Evolutionary conservation across 2,888 invertebrate species (phyloP), one percentile per base, ranked within the genome.

Genomic region (Oscheius sp.): DNA sequence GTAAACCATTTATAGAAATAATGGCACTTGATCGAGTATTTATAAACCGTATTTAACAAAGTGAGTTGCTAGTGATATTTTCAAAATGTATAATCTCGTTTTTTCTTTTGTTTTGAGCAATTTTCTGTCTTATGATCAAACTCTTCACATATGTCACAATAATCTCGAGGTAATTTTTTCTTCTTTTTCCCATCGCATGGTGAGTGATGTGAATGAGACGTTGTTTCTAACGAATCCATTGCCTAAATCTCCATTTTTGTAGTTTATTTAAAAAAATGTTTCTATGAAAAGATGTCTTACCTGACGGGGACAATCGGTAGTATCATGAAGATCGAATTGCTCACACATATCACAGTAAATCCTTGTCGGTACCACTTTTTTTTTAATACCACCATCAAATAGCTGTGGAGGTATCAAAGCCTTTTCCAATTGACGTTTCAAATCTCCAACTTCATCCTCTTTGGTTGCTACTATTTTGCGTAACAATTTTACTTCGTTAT

Each of bases 311-410:
- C 96, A 97, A 86, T 97, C 96, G 87, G 96, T 96, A 0, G 96
- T 97, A 87, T 97, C 95, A 87, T 97, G 97, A 67, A 91, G 89
- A 89, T 97, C 96, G 89, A 96, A 97, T 87, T 91, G 90, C 89
- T 96, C 96, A 88, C 96, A 97, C 83, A 95, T 96, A 90, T 97
- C 96, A 90, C 96, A 97, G 89, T 94, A 96, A 85, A 92, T 88
- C 26, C 96, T 91, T 45, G 93, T 93, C 2, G 93, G 90, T 14
- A 32, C 30, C 28, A 67, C 59, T 44, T 66, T 63, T 57, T 47
- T 78, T 41, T 32, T 91, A 26, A 33, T 49, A 5, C 30, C n/a
- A n/a, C 9, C 17, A 5, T 41, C 38, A 9, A 38, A 17, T 14
- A 57, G 26, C 9, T 9, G 22, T 32, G 9, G 2, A 22, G 47